phyloP scores from a whole-genome alignment of 2,888 invertebrate species.

The Pristionchus japonicus region DNA sequence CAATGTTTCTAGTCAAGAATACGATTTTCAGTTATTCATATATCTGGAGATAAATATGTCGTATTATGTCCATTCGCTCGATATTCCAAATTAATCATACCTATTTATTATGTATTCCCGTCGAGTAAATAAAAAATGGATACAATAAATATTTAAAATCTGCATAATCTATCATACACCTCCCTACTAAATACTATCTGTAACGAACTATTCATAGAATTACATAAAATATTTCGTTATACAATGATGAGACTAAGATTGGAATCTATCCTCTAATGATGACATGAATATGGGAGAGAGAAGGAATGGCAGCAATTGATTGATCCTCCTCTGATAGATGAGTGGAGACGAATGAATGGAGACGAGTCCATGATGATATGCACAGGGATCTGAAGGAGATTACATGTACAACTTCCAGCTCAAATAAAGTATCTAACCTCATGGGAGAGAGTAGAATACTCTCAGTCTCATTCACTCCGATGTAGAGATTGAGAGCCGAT shows the following conservation, averaged over 20 bases:
- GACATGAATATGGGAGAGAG: conserved; percentile 90
- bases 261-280: conserved; percentile 55
- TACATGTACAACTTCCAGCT: background rate
- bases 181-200: background rate
- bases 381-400: background rate
- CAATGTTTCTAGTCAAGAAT: no score
- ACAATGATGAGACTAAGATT: background rate
- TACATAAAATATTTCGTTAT: background rate
- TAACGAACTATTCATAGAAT: background rate
- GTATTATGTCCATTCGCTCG: background rate
- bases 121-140: background rate
- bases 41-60: no score
- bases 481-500: conserved; percentile 91
- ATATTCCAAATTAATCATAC: background rate
- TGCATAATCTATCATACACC: background rate
- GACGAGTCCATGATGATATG: conserved; percentile 82
- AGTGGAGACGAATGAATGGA: conserved; percentile 84
- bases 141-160: conserved; percentile 8
- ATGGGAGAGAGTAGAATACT: conserved; percentile 95
- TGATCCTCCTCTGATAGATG: conserved; percentile 88
- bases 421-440: conserved; percentile 79
- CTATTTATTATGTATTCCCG: conserved; percentile 26
- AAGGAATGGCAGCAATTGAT: conserved; percentile 89
- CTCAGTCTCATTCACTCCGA: conserved; percentile 96
- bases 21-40: background rate